A percentile compares a stretch with the other conserved stretches of the same genome.
phyloP scores from a whole-genome alignment of 2,888 invertebrate species.

The Endomychus coccineus region DNA sequence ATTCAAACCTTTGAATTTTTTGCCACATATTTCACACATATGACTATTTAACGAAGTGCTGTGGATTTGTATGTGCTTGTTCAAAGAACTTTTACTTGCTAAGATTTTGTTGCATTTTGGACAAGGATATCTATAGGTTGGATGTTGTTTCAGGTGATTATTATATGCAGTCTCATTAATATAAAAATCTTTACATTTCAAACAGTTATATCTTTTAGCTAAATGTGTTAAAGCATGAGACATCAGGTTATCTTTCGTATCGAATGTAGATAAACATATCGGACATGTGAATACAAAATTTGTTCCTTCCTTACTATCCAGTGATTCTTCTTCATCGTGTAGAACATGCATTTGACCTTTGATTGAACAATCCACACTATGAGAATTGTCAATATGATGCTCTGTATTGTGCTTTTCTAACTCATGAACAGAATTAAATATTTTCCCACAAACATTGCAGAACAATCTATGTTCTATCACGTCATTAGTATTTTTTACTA shows the following conservation, averaged over 20 bases:
- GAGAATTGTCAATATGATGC: background rate
- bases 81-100: background rate
- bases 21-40: background rate
- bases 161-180: background rate
- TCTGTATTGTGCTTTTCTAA: background rate
- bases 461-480: background rate
- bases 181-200: conserved; percentile 1
- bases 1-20: background rate
- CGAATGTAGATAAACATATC: background rate
- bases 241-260: background rate
- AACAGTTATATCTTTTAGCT: conserved; percentile 1
- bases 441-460: background rate
- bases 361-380: background rate
- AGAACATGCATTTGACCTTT: background rate
- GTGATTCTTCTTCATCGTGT: background rate
- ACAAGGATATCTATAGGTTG: background rate
- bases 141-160: background rate
- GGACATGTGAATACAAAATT: background rate
- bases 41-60: background rate
- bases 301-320: no score
- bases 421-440: background rate
- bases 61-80: background rate
- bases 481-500: background rate
- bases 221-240: background rate
- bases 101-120: background rate